Evolutionary conservation across 2,113 vertebrate genomes (phyloP).

Genomic region (Mustela lutreola): DNA sequence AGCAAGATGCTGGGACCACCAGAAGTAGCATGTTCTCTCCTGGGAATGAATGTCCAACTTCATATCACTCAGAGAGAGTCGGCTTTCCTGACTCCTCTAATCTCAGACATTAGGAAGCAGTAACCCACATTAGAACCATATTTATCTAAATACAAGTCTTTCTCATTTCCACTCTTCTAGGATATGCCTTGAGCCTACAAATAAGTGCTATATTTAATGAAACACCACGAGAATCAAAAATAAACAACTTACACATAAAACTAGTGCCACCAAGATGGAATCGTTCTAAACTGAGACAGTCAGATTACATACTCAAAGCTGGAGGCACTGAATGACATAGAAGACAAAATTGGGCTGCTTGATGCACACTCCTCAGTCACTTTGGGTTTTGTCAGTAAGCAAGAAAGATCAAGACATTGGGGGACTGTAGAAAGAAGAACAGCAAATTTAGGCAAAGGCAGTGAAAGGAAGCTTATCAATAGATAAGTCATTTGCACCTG

Average conservation of each 20-base stretch:
- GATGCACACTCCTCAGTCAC: not conserved
- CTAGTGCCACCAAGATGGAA: not conserved
- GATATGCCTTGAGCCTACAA: not conserved
- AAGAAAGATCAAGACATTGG: not conserved
- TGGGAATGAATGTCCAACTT: not conserved
- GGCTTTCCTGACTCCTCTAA: not conserved
- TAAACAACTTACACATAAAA: not conserved
- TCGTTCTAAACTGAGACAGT: not conserved
- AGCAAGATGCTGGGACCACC: not conserved
- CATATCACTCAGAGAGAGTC: not conserved
- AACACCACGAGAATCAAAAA: conserved; percentile 1
- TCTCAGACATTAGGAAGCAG: not conserved
- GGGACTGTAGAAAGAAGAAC: not conserved
- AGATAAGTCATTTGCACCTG: not conserved
- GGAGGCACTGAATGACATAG: not conserved
- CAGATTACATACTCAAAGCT: not conserved
- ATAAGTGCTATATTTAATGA: not conserved
- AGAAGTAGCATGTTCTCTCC: not conserved
- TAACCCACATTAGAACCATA: not conserved
- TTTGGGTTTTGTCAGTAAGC: not conserved
- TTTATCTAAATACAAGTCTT: not conserved
- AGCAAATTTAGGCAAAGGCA: not conserved
- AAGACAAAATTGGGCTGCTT: not conserved
- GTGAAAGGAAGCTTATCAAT: not conserved
- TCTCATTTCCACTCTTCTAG: conserved; percentile 5